phyloP scores from a whole-genome alignment of 2,113 vertebrate genomes.

The Pandion haliaetus region DNA sequence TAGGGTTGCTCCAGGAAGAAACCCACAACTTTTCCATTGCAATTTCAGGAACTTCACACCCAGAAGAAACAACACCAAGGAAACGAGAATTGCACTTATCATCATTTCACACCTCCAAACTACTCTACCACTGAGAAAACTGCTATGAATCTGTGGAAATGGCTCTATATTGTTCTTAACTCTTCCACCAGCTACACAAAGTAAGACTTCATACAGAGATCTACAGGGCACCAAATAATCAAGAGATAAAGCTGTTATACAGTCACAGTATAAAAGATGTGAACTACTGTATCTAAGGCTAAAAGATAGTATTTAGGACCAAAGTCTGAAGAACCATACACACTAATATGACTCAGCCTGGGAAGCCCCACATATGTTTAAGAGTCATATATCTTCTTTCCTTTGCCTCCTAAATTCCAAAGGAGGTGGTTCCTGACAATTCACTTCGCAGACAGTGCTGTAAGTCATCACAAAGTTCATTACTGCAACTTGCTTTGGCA shows the following conservation, averaged over 20 bases:
- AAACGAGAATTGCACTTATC: background rate
- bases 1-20: conserved; percentile 33
- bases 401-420: background rate
- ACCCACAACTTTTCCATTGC: conserved; percentile 27
- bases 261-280: background rate
- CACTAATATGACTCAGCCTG: background rate
- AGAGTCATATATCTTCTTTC: background rate
- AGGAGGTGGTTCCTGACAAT: background rate
- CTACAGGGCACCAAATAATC: background rate
- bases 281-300: background rate
- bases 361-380: background rate
- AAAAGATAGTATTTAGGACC: background rate
- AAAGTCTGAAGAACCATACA: background rate
- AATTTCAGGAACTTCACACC: conserved; percentile 7
- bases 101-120: background rate
- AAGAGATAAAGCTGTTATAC: background rate
- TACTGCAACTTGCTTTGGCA: background rate
- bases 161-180: background rate
- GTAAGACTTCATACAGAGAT: background rate
- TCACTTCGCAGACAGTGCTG: background rate
- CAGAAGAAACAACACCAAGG: background rate
- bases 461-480: background rate
- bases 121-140: background rate
- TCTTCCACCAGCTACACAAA: background rate
- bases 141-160: background rate